Evolutionary conservation across 2,888 invertebrate genomes (phyloP).

Genomic region (Euproctis similis): DNA sequence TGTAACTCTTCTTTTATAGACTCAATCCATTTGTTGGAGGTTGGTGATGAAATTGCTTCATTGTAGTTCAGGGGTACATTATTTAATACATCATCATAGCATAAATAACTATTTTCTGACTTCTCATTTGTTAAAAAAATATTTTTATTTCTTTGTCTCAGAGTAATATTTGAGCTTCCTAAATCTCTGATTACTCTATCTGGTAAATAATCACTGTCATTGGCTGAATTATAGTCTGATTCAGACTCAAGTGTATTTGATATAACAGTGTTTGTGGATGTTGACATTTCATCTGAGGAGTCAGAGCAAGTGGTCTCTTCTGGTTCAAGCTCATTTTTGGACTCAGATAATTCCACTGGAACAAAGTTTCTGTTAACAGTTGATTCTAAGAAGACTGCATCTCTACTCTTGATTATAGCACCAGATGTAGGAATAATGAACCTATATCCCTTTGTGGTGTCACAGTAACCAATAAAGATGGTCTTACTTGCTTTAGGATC

Average conservation of each 20-base stretch:
- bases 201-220: neutral
- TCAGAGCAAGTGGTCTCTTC: too few relatives aligned
- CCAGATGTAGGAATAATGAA: too few relatives aligned
- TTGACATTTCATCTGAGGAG: too few relatives aligned
- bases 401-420: too few relatives aligned
- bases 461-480: too few relatives aligned
- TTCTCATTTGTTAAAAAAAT: neutral
- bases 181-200: too few relatives aligned
- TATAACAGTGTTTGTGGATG: neutral
- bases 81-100: neutral
- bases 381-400: too few relatives aligned
- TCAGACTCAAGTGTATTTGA: neutral
- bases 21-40: neutral
- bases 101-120: neutral
- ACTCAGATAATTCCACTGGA: neutral
- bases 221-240: too few relatives aligned
- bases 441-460: too few relatives aligned
- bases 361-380: neutral
- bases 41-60: neutral
- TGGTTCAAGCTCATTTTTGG: too few relatives aligned
- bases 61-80: neutral
- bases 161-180: neutral
- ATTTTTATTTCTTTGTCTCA: neutral
- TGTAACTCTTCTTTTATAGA: conserved; percentile 8
- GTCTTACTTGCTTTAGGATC: too few relatives aligned